A percentile compares a stretch with the other conserved stretches of the same genome.
Conservation (phyloP, 2,113 vertebrate species). For the Petaurus breviceps region DNA sequence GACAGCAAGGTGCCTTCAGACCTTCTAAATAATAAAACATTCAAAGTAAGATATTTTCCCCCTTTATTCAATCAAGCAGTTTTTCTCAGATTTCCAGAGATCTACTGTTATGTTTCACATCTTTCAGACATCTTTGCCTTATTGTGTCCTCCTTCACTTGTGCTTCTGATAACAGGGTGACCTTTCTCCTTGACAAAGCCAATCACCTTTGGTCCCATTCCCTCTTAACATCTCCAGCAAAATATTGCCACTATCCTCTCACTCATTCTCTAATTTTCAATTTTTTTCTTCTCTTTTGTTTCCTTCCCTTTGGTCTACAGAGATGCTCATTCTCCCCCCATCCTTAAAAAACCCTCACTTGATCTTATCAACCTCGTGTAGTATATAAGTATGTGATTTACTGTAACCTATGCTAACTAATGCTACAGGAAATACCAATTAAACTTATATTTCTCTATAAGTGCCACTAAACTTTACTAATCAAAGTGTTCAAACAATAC, state of each 20-base stretch:
- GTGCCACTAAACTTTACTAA: neutral
- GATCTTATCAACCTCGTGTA: neutral
- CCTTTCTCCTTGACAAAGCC: neutral
- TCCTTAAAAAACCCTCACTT: neutral
- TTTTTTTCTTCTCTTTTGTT: neutral
- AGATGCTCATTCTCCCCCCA: neutral
- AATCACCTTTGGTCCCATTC: neutral
- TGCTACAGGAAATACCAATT: neutral
- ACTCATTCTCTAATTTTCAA: neutral
- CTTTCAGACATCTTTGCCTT: neutral
- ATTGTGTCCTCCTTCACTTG: neutral
- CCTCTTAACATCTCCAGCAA: neutral
- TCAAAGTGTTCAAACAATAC: neutral
- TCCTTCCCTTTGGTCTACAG: neutral
- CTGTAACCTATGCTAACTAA: neutral
- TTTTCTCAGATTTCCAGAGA: conserved; percentile 27
- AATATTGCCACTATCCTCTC: neutral
- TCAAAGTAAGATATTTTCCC: conserved; percentile 28
- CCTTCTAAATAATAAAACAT: neutral
- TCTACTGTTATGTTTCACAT: neutral
- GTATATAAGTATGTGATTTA: neutral
- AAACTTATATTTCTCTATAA: neutral
- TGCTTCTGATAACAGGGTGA: neutral
- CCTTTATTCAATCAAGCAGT: neutral
- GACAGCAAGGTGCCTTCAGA: neutral